Base-by-base conservation (phyloP, 2,797 vertebrate species). In the Karalla daura region DNA sequence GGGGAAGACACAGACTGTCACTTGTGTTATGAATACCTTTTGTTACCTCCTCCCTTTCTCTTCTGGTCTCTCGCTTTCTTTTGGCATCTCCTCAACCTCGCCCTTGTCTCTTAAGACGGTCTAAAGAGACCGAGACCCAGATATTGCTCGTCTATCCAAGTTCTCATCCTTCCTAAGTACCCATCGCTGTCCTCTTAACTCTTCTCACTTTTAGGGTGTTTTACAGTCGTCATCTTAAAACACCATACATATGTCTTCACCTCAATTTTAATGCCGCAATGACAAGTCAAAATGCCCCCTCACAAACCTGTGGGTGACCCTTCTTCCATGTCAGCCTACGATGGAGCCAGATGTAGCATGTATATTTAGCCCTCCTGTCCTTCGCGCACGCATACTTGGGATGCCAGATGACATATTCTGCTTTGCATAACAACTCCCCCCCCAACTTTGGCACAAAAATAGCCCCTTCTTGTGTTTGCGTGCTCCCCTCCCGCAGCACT, bases 301-400 rank as follows among this genome's bases (percentile, higher is more conserved):
- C 3, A 51, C 28, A 64, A 51, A 68, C 61, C 54, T 41, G 63
- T 41, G 27, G 18, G 50, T 79, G 71, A 76, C 56, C 53, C 51
- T 53, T 45, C 1, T 10, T 63, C 44, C 39, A 41, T 52, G 64
- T 51, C 51, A 61, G 30, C 27, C 45, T 51, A 39, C 25, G 27
- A 69, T 62, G 61, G 75, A 20, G 28, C 51, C 52, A 56, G 37
- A 81, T 75, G 77, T 5, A 66, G 21, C 10, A 32, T 30, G 51
- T 90, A 91, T 89, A 90, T 89, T 90, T 91, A 91, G 89, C 83
- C 67, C 74, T 80, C 60, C 74, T 87, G 71, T 80, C 66, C 44
- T 36, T 75, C 83, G 77, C 79, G 71, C 46, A 24, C 71, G 77
- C 84, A 91, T 89, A 86, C 47, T 84, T 79, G 44, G 55, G 40